Evolutionary conservation across 1,140 invertebrate species (phyloP).

Genomic region (Samia ricini): DNA sequence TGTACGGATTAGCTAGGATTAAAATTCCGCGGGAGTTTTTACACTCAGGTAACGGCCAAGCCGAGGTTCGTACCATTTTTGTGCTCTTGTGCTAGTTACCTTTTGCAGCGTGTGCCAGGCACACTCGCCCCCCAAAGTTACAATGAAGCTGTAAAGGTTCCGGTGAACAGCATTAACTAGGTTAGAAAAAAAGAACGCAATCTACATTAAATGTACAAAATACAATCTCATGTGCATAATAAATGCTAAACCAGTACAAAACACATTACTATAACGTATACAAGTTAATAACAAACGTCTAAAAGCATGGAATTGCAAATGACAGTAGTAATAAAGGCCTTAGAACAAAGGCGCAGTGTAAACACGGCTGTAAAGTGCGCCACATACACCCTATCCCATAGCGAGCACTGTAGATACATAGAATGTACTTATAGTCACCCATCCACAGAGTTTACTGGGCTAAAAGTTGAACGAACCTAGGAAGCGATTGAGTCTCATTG

Average conservation of each 20-base stretch:
- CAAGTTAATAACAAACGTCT: not conserved
- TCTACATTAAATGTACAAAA: no score
- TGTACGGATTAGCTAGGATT: no score
- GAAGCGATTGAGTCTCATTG: conserved; percentile 54
- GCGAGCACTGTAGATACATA: conserved; percentile 28
- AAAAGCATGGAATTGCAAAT: conserved; percentile 8
- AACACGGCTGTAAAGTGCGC: conserved; percentile 22
- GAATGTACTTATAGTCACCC: conserved; percentile 42
- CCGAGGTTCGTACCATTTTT: no score
- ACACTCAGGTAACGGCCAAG: no score
- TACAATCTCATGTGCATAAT: no score
- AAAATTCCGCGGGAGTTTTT: no score
- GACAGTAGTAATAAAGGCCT: conserved; percentile 7
- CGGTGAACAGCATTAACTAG: no score
- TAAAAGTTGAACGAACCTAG: conserved; percentile 75
- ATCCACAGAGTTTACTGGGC: conserved; percentile 69
- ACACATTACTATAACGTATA: not conserved
- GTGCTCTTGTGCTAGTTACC: no score
- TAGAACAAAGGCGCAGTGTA: conserved; percentile 36
- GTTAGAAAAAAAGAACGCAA: no score
- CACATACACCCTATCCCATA: conserved; percentile 30
- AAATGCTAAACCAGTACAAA: not conserved
- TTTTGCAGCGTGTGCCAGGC: no score
- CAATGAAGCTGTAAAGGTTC: no score
- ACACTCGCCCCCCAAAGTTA: no score